These are phyloP conservation scores for Drosophila diplacantha DNA, from an alignment of 2,888 invertebrate genomes.

Conservation along the genomic window DNA sequence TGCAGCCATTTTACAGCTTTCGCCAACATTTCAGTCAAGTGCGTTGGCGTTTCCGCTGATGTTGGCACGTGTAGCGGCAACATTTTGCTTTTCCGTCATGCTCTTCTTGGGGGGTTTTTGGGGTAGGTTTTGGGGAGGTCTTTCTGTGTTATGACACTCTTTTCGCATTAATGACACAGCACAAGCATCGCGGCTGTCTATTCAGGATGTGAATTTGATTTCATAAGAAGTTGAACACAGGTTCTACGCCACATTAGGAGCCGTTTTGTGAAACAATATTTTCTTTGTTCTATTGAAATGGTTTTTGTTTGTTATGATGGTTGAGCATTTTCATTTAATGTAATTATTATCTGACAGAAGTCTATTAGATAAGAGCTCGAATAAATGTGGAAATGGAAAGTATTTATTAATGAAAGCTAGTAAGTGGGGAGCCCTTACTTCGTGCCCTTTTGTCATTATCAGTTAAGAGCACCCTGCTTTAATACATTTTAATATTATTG, in stretches of 20 bases:
- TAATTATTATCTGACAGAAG: background rate
- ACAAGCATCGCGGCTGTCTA: slow-evolving; percentile 20
- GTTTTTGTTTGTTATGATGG: background rate
- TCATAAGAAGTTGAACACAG: background rate
- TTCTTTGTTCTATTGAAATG: background rate
- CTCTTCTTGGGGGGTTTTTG: slow-evolving; percentile 5
- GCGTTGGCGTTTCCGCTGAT: too few relatives aligned
- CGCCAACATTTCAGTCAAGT: too few relatives aligned
- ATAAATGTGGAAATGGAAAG: background rate
- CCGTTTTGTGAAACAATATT: background rate
- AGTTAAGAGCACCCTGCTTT: background rate
- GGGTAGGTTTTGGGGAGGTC: slow-evolving; percentile 4
- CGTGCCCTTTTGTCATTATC: background rate
- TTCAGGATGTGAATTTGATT: slow-evolving; percentile 7
- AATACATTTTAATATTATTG: slow-evolving; percentile 9
- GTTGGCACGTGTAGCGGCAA: slow-evolving; percentile 32
- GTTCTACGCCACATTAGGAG: background rate
- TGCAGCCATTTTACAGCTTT: too few relatives aligned
- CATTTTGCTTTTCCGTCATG: slow-evolving; percentile 25
- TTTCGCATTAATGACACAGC: slow-evolving; percentile 29
- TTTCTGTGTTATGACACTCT: slow-evolving; percentile 39
- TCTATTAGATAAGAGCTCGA: background rate
- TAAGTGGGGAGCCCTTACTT: background rate
- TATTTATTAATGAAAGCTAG: background rate
- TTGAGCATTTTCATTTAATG: background rate